Percentiles rank a stretch among this genome's conserved stretches.
Conservation (phyloP, 1,140 invertebrate species). For the Triops cancriformis region DNA sequence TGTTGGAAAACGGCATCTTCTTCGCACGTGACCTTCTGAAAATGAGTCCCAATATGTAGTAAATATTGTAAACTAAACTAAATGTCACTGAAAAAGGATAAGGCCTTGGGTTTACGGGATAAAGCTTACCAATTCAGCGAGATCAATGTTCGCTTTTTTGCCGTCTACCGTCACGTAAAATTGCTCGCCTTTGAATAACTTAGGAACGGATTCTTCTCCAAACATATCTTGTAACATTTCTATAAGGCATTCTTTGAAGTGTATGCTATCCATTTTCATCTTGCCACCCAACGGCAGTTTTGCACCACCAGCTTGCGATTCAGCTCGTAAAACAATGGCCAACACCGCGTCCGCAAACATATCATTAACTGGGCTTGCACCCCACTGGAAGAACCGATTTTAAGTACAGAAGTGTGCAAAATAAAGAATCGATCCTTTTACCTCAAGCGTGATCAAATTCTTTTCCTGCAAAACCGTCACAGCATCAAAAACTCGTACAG, state of each 20-base stretch:
- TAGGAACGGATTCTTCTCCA: slow-evolving; percentile 86
- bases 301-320: slow-evolving; percentile 50
- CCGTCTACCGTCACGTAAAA: slow-evolving; percentile 75
- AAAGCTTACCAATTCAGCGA: slow-evolving; percentile 59
- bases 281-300: slow-evolving; percentile 51
- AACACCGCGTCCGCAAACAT: slow-evolving; percentile 96
- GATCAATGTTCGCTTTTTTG: slow-evolving; percentile 76
- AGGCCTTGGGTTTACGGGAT: neutral
- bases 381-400: slow-evolving; percentile 58
- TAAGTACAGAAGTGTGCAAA: neutral
- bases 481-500: slow-evolving; percentile 56
- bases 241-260: slow-evolving; percentile 79
- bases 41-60: slow-evolving; percentile 26
- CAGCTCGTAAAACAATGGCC: slow-evolving; percentile 68
- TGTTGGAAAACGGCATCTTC: slow-evolving; percentile 74
- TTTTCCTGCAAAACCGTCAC: slow-evolving; percentile 76
- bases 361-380: slow-evolving; percentile 87
- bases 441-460: slow-evolving; percentile 74
- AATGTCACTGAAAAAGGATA: neutral
- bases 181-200: slow-evolving; percentile 85
- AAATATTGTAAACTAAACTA: slow-evolving; percentile 7
- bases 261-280: slow-evolving; percentile 66
- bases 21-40: slow-evolving; percentile 67
- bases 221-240: slow-evolving; percentile 93
- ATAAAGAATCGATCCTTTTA: slow-evolving; percentile 35